These are phyloP conservation scores for Melipona quadrifasciata DNA, from an alignment of 1,140 invertebrate genomes.

Conservation along the genomic window DNA sequence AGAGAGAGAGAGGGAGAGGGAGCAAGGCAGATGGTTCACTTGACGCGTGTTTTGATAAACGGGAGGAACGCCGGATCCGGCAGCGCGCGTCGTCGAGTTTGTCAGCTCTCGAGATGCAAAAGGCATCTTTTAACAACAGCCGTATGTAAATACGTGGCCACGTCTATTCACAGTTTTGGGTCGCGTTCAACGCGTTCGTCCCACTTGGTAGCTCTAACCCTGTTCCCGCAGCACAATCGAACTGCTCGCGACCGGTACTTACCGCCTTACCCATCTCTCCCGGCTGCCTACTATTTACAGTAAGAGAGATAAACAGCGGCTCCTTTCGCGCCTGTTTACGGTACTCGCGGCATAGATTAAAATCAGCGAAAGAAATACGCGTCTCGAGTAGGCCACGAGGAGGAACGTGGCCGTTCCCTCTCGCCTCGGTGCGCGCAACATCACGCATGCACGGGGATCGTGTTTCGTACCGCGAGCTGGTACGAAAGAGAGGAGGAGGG, in stretches of 20 bases:
- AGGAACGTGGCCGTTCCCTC: constrained; percentile 10
- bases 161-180: constrained; percentile 3
- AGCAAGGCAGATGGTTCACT: neutral
- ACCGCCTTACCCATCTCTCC: constrained; percentile 7
- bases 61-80: neutral
- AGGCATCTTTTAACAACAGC: no score
- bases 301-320: constrained; percentile 53
- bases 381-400: constrained; percentile 28
- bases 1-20: no score
- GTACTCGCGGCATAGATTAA: constrained; percentile 41
- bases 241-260: constrained; percentile 31
- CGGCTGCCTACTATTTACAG: constrained; percentile 46
- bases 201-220: constrained; percentile 15
- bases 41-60: neutral
- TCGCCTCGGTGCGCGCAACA: neutral
- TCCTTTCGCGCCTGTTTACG: constrained; percentile 59
- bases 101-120: neutral
- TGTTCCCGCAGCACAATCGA: constrained; percentile 46
- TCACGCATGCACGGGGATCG: neutral
- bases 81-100: neutral
- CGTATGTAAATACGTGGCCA: neutral
- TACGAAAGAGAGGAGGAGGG: neutral
- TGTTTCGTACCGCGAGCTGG: neutral
- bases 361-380: constrained; percentile 54
- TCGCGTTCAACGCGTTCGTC: constrained; percentile 12